phyloP scores from a whole-genome alignment of 2,797 vertebrate species.

The Masticophis lateralis region DNA sequence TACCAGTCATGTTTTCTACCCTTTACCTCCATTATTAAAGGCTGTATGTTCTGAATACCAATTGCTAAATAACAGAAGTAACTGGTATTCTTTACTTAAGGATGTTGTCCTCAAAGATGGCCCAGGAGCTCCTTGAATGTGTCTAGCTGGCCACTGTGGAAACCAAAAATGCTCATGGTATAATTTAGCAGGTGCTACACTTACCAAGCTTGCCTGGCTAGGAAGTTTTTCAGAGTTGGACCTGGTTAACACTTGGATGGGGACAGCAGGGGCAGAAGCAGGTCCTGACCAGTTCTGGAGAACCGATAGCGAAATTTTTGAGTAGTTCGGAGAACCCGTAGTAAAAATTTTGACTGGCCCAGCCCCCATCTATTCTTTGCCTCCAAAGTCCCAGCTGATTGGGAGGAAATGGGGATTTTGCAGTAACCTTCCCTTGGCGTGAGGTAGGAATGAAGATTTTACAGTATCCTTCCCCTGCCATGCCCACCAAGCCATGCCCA shows the following conservation, averaged over 20 bases:
- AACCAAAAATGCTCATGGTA: not conserved
- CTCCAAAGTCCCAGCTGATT: too few species aligned
- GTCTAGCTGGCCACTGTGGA: not conserved
- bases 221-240: too few species aligned
- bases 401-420: too few species aligned
- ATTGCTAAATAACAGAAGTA: not conserved
- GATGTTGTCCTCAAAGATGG: not conserved
- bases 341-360: too few species aligned
- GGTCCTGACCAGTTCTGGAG: too few species aligned
- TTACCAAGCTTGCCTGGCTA: not conserved
- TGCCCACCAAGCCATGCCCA: too few species aligned
- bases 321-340: too few species aligned
- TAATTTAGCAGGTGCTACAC: not conserved
- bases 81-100: not conserved
- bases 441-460: too few species aligned
- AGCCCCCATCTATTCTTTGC: too few species aligned
- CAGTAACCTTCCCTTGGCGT: too few species aligned
- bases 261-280: not conserved
- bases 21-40: not conserved
- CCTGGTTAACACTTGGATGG: not conserved
- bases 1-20: not conserved
- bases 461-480: too few species aligned
- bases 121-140: not conserved
- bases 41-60: not conserved
- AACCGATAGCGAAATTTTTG: too few species aligned